Conservation (phyloP, 37 sponge, comb jelly and placozoan species). For the Lycopodina hypogea region DNA sequence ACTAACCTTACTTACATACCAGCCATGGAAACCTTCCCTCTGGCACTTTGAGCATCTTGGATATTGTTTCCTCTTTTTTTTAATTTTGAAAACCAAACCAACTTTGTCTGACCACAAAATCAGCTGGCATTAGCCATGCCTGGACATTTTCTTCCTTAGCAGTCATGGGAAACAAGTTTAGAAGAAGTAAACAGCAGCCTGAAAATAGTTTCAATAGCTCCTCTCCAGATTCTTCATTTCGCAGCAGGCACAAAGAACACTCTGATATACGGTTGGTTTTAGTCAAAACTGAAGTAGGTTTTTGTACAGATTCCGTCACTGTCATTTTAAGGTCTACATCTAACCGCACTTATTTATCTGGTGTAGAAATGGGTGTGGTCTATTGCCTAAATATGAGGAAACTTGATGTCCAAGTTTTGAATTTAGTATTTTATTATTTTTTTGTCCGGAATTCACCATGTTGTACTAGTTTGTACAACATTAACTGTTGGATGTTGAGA, state of each 20-base stretch:
- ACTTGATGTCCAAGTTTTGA: background rate
- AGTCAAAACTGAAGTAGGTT: no score
- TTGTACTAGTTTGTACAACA: no score
- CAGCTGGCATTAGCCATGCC: background rate
- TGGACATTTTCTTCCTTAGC: background rate
- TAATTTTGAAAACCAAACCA: no score
- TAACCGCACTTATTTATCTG: no score
- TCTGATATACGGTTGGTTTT: no score
- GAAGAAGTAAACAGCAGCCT: background rate
- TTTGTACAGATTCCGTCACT: no score
- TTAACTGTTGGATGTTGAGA: no score
- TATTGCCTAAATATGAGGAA: background rate
- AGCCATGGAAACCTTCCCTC: no score
- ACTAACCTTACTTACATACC: background rate
- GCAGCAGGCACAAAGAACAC: background rate
- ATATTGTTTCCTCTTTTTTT: no score
- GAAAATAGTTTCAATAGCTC: background rate
- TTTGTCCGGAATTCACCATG: background rate
- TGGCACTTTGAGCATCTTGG: background rate
- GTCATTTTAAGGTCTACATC: no score
- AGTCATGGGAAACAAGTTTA: constrained; percentile 12
- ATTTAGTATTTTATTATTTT: background rate
- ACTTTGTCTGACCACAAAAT: background rate
- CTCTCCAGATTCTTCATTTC: background rate
- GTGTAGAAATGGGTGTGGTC: no score